Evolutionary conservation across 2,113 vertebrate genomes (phyloP), one percentile per base, ranked within the genome.

Genomic region (Coreoperca whiteheadi): DNA sequence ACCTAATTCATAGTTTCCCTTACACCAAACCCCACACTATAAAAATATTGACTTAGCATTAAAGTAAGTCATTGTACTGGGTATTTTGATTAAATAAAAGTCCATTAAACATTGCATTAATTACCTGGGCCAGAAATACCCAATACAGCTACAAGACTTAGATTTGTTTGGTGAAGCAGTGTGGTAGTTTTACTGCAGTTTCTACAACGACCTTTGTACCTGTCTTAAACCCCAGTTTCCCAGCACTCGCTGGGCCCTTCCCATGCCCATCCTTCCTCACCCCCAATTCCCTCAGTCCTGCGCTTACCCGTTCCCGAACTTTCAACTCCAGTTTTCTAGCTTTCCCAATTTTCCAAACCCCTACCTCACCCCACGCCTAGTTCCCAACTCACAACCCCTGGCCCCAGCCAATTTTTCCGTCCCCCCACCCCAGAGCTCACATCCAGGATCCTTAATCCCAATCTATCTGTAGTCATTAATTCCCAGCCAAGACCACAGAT

Each of bases 401-500:
- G 53, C 39, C 46, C 30, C 66, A 37, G 74, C 71, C 74, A 87
- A 86, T 15, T 65, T 79, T 69, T 82, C 64, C 20, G 46, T 79
- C 64, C 82, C 74, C 76, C 79, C 76, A 73, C 70, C 73, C 75
- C 84, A 84, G 61, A 85, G 68, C 61, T 77, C 61, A 65, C 69
- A 77, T 80, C 68, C 82, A 79, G 57, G 65, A 82, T 43, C 41
- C 43, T 78, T 88, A 89, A 92, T 89, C 88, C 89, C 79, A 76
- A 77, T 79, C 77, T 73, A 72, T 86, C 77, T 87, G 51, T 28
- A 74, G 75, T 80, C 84, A 77, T 88, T 89, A 74, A 85, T 86
- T 91, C 81, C 77, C 57, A 75, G 86, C 92, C 89, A 91, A 91
- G 65, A 87, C 81, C 85, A 86, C 91, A 92, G 81, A 91, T 91